phyloP scores from a whole-genome alignment of 92 coral and sea anemone genomes.

The Bergia sp. region DNA sequence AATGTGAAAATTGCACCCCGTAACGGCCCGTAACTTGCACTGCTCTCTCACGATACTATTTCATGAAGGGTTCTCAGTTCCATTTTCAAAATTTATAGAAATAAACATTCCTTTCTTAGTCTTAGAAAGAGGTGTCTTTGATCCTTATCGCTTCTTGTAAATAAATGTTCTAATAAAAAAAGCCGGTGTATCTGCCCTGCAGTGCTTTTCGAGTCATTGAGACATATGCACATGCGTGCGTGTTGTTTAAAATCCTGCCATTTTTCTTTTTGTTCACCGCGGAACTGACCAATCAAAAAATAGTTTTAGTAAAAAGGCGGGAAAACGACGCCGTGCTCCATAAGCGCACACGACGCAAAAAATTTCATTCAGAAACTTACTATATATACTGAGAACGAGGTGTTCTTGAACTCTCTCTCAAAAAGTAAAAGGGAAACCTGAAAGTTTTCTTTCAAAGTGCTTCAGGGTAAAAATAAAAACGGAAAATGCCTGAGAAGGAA shows the following conservation, averaged over 20 bases:
- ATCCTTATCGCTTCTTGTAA: no score
- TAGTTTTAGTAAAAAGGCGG: slow-evolving; percentile 3
- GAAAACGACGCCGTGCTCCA: not conserved
- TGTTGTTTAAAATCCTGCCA: not conserved
- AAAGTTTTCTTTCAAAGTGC: not conserved
- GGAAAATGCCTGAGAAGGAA: slow-evolving; percentile 47
- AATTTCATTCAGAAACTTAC: not conserved
- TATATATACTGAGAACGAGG: not conserved
- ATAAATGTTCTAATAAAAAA: no score
- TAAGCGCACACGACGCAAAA: not conserved
- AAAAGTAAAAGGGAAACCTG: not conserved
- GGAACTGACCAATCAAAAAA: slow-evolving; percentile 20
- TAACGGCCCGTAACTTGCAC: no score
- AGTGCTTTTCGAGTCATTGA: no score
- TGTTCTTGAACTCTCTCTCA: not conserved
- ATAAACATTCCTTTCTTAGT: no score
- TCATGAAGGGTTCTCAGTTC: no score
- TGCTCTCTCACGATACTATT: no score
- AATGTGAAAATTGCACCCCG: no score
- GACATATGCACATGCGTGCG: no score
- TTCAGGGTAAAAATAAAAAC: not conserved
- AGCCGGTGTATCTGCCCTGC: no score
- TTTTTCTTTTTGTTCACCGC: slow-evolving; percentile 4
- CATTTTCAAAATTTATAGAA: no score
- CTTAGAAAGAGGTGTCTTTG: no score